Evolutionary conservation across 2,888 invertebrate species (phyloP).

Genomic region (Lasioglossum calceatum): DNA sequence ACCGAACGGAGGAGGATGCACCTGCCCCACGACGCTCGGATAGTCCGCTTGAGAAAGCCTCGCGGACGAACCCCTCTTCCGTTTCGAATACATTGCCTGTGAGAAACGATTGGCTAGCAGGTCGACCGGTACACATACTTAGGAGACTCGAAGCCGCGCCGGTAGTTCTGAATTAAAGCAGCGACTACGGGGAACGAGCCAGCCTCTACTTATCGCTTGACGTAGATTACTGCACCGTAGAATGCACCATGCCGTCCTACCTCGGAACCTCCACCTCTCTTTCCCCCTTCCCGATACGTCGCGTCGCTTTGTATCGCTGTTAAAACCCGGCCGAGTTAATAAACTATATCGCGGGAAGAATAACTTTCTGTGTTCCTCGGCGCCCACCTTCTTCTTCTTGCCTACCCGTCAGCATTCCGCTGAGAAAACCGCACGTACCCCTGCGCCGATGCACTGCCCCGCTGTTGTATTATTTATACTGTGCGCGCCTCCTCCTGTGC

Average conservation of each 20-base stretch:
- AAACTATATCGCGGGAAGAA: slow-evolving; percentile 47
- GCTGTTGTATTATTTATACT: slow-evolving; percentile 6
- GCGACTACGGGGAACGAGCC: slow-evolving; percentile 33
- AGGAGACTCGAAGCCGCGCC: slow-evolving; percentile 26
- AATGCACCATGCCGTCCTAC: background rate
- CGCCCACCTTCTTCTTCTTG: slow-evolving; percentile 15
- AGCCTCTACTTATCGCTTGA: slow-evolving; percentile 54
- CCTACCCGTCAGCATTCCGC: background rate
- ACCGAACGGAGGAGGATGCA: slow-evolving; percentile 64
- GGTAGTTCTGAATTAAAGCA: slow-evolving; percentile 65
- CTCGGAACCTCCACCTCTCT: background rate
- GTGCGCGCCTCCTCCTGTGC: background rate
- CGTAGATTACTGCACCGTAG: slow-evolving; percentile 61
- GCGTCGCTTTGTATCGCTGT: slow-evolving; percentile 60
- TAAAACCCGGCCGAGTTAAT: slow-evolving; percentile 62
- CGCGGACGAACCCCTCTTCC: slow-evolving; percentile 67
- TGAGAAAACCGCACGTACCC: background rate
- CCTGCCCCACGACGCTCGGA: slow-evolving; percentile 69
- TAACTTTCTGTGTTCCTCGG: slow-evolving; percentile 36
- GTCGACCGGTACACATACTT: slow-evolving; percentile 21
- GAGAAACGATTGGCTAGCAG: slow-evolving; percentile 49
- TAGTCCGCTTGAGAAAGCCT: slow-evolving; percentile 32
- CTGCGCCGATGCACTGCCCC: background rate
- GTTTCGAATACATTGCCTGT: slow-evolving; percentile 69
- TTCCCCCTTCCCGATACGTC: background rate